Percentiles rank a stretch among this genome's conserved stretches.
Conservation (phyloP, 2,113 vertebrate species). For the Isurus oxyrinchus region DNA sequence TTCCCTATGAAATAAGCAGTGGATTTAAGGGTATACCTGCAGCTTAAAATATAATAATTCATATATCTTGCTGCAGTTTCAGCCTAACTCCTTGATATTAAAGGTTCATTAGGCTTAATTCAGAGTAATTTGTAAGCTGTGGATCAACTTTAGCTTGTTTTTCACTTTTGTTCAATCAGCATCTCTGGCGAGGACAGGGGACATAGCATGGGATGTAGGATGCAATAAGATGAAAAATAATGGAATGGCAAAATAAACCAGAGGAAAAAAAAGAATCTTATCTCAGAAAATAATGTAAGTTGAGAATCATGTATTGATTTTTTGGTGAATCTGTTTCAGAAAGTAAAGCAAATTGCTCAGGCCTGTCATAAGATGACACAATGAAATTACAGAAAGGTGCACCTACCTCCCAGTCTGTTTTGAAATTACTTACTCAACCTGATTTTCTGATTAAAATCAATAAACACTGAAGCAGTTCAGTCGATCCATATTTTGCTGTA, state of each 20-base stretch:
- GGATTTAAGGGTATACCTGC: neutral
- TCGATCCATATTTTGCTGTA: conserved; percentile 9
- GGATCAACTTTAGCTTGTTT: neutral
- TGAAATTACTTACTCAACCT: conserved; percentile 28
- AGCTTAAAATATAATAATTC: neutral
- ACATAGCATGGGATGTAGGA: neutral
- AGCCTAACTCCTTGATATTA: neutral
- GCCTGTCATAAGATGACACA: conserved; percentile 28
- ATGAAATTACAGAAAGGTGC: conserved; percentile 29
- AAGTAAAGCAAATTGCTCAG: conserved; percentile 6
- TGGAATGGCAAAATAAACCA: neutral
- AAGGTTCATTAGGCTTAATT: neutral
- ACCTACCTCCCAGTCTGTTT: neutral
- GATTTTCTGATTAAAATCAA: conserved; percentile 37
- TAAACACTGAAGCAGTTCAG: neutral
- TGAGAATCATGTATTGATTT: conserved; percentile 23
- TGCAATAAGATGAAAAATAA: neutral
- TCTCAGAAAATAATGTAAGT: neutral
- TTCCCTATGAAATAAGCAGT: neutral
- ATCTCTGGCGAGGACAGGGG: too few relatives aligned
- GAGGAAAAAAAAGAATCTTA: neutral
- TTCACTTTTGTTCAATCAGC: neutral
- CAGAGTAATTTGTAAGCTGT: neutral
- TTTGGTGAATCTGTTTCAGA: neutral
- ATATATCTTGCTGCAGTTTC: neutral